Evolutionary conservation across 1,140 invertebrate genomes (phyloP), one percentile per base, ranked within the genome.

Genomic region (Liolophura sinensis): DNA sequence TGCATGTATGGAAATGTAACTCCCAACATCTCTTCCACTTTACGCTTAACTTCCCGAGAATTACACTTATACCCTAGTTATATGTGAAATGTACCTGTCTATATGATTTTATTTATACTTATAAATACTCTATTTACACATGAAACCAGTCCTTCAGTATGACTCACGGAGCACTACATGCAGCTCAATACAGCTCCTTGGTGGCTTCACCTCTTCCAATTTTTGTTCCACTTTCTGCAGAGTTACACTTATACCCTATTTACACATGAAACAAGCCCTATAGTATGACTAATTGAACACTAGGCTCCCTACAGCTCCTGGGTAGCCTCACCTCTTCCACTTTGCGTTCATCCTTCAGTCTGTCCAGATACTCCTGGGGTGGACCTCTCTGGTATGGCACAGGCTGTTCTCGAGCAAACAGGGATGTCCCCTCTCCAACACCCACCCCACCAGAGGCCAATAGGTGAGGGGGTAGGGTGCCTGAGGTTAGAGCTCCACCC

Each of bases 361-460:
- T 88, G 73, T 95, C 92, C 72, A 93, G 90, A 70, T 92, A 92
- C 27, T 84, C 92, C 78, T 89, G 90, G 83, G 86, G 88, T 73
- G 89, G 86, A 22, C 79, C 79, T 72, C 84, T 78, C 61, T 80
- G 74, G 70, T 78, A 81, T 11, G 75, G 70, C 24, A 40, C 65
- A 9, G 79, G 73, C 14, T 73, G 73, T 20, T 79, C 75, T 54
- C 77, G 58, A 60, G 51, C 1, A 67, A 24, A 64, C 51, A 27
- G 49, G 51, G 22, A 40, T 31, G 22, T 57, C 46, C 52, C 46
- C 58, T 31, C 40, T 50, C 24, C 27, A 14, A 56, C 51, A 54
- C 58, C 65, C 61, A 27, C 48, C 6, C 7, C 49, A n/a, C 49
- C 16, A 40, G 59, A 40, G 31, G 18, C 50, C 14, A 31, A 71